Evolutionary conservation across 2,113 vertebrate genomes (phyloP).

Genomic region (Chionodraco myersi): DNA sequence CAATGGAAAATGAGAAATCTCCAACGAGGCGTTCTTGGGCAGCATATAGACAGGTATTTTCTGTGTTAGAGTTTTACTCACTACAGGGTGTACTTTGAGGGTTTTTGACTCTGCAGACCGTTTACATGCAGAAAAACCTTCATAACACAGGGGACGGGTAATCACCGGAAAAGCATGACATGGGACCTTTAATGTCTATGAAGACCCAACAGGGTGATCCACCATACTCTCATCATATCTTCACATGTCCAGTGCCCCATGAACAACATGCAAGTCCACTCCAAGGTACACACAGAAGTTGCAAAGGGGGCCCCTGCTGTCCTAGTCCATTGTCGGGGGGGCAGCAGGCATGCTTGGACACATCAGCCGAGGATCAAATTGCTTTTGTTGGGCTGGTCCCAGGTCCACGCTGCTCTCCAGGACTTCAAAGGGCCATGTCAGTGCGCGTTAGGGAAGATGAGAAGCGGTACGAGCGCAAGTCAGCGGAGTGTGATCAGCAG

Average conservation of each 20-base stretch:
- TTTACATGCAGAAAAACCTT: no score
- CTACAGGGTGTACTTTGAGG: no score
- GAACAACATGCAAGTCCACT: slow-evolving; percentile 48
- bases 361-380: slow-evolving; percentile 77
- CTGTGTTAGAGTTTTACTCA: no score
- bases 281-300: slow-evolving; percentile 69
- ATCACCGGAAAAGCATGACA: no score
- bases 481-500: slow-evolving; percentile 68
- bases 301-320: slow-evolving; percentile 64
- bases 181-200: not conserved
- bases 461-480: slow-evolving; percentile 51
- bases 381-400: slow-evolving; percentile 80
- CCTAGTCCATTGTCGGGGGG: slow-evolving; percentile 65
- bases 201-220: not conserved
- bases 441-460: slow-evolving; percentile 78
- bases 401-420: slow-evolving; percentile 68
- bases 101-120: no score
- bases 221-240: slow-evolving; percentile 13
- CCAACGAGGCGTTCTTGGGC: no score
- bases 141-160: no score
- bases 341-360: slow-evolving; percentile 66
- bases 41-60: no score
- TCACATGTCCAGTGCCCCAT: slow-evolving; percentile 41
- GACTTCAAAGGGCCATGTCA: slow-evolving; percentile 81
- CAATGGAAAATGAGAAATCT: no score